Percentiles rank a stretch among this genome's conserved stretches.
phyloP scores from a whole-genome alignment of 2,888 invertebrate species.

The Toxonevra muliebris region DNA sequence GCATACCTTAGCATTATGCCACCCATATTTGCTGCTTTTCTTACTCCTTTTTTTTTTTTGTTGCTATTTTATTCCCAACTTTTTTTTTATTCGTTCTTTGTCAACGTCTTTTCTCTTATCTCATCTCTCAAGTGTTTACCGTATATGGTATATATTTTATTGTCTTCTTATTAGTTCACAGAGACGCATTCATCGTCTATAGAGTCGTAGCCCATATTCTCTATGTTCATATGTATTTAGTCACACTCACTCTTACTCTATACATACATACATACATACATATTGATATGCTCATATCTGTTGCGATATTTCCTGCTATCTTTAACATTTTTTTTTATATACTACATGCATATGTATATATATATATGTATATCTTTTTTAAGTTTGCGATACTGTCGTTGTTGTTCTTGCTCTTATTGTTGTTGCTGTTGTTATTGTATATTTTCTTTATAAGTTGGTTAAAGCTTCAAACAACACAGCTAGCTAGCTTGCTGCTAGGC shows the following conservation, averaged over 20 bases:
- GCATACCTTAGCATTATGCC: too few relatives aligned
- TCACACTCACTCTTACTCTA: slow-evolving; percentile 8
- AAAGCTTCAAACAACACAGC: not conserved
- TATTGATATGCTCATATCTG: slow-evolving; percentile 36
- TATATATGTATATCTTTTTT: too few relatives aligned
- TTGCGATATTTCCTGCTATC: slow-evolving; percentile 37
- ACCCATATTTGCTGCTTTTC: too few relatives aligned
- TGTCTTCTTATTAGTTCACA: too few relatives aligned
- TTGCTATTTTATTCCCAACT: too few relatives aligned
- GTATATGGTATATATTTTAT: too few relatives aligned
- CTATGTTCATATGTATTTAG: slow-evolving; percentile 1
- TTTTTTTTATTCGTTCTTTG: too few relatives aligned
- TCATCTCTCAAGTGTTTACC: too few relatives aligned
- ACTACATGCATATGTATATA: too few relatives aligned
- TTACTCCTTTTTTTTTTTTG: too few relatives aligned
- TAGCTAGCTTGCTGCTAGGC: slow-evolving; percentile 32
- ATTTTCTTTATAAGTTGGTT: slow-evolving; percentile 26
- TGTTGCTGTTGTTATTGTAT: slow-evolving; percentile 14
- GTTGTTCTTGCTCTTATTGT: slow-evolving; percentile 13
- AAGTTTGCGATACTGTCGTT: slow-evolving; percentile 30
- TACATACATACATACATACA: slow-evolving; percentile 3
- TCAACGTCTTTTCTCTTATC: too few relatives aligned
- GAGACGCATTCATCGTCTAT: too few relatives aligned
- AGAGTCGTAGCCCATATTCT: not conserved
- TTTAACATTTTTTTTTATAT: slow-evolving; percentile 28